Percentiles rank a stretch among this genome's conserved stretches.
Evolutionary conservation across 2,888 invertebrate species (phyloP).

Genomic region (Heliconius aoede): DNA sequence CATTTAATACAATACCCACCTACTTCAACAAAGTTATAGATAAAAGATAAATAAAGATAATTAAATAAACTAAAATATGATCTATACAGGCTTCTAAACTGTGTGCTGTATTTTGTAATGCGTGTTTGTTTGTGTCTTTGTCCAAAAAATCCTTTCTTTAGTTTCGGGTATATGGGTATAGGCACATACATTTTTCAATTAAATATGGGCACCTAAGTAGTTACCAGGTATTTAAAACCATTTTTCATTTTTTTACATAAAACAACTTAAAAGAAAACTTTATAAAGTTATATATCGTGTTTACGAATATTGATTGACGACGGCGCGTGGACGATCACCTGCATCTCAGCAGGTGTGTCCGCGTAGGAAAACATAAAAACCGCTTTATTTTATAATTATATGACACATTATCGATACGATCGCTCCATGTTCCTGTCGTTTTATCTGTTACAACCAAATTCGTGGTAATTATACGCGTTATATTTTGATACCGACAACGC

Average conservation of each 20-base stretch:
- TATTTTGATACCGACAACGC: not conserved
- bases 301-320: slow-evolving; percentile 13
- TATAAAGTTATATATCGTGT: slow-evolving; percentile 2
- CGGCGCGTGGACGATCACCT: slow-evolving; percentile 19
- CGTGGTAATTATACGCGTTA: slow-evolving; percentile 11
- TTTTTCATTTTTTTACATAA: no score
- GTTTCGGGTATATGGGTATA: no score
- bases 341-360: slow-evolving; percentile 17
- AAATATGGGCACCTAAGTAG: no score
- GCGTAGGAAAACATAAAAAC: slow-evolving; percentile 16
- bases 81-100: no score
- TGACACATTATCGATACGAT: slow-evolving; percentile 25
- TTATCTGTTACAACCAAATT: not conserved
- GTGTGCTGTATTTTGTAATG: no score
- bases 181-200: no score
- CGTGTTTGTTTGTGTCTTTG: no score
- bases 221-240: no score
- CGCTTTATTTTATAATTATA: slow-evolving; percentile 27
- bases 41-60: no score
- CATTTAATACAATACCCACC: not conserved
- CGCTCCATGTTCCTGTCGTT: slow-evolving; percentile 10
- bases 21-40: not conserved
- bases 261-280: not conserved
- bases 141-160: no score
- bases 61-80: no score